phyloP scores from a whole-genome alignment of 1,140 invertebrate genomes.

The Sesamia nonagrioides region DNA sequence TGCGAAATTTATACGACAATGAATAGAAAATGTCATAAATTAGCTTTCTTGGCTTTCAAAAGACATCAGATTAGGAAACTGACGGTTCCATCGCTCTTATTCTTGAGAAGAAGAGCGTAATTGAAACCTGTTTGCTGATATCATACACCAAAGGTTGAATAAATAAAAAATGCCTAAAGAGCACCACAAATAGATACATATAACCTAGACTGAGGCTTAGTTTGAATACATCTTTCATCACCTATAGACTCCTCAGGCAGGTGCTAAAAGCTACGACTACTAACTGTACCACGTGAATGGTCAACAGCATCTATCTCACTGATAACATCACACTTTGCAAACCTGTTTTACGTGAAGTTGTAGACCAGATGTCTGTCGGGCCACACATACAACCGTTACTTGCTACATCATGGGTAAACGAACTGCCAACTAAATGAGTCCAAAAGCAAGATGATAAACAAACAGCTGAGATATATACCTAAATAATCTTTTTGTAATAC shows the following conservation, averaged over 20 bases:
- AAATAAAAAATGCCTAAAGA: background rate
- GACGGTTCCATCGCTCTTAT: background rate
- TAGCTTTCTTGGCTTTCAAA: conserved; percentile 31
- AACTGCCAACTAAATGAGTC: conserved; percentile 6
- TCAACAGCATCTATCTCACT: conserved; percentile 4
- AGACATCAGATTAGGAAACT: conserved; percentile 13
- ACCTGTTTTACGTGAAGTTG: background rate
- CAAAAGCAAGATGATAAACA: background rate
- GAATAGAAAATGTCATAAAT: conserved; percentile 18
- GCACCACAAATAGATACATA: background rate
- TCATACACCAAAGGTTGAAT: conserved; percentile 8
- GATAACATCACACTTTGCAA: conserved; percentile 14
- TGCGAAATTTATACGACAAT: conserved; percentile 31
- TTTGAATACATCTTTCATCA: too few species aligned
- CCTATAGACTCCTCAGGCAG: background rate
- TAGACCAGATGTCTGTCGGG: conserved; percentile 25
- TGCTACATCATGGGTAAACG: background rate
- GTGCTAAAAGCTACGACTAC: background rate
- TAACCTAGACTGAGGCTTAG: background rate
- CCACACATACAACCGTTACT: conserved; percentile 25
- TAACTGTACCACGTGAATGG: conserved; percentile 16
- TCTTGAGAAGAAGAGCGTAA: conserved; percentile 5
- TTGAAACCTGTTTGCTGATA: conserved; percentile 26
- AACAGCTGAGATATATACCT: background rate
- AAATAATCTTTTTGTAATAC: too few species aligned